Evolutionary conservation across 2,888 invertebrate species (phyloP).

Genomic region (Blastobasis lacticolella): DNA sequence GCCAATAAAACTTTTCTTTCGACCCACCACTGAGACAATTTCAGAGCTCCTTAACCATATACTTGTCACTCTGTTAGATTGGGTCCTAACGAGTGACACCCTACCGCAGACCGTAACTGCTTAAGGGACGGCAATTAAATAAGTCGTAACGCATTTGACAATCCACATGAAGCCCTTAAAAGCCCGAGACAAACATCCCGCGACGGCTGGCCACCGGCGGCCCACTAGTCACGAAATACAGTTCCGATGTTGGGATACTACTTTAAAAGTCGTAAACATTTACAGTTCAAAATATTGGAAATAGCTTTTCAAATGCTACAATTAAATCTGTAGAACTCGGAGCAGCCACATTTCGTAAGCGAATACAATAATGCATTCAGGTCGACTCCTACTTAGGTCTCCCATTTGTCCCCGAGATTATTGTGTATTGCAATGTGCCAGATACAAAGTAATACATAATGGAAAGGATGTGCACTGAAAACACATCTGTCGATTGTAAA

Average conservation of each 20-base stretch:
- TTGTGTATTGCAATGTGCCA: too few species aligned
- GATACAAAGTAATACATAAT: too few species aligned
- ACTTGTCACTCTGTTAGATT: slow-evolving; percentile 20
- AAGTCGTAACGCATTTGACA: slow-evolving; percentile 12
- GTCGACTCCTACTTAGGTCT: too few species aligned
- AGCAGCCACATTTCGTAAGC: slow-evolving; percentile 29
- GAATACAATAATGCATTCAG: too few species aligned
- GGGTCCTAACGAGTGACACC: slow-evolving; percentile 15
- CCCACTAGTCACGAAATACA: slow-evolving; percentile 19
- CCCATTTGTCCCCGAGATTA: too few species aligned
- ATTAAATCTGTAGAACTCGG: slow-evolving; percentile 57
- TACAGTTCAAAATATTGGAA: slow-evolving; percentile 61
- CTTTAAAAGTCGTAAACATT: slow-evolving; percentile 64
- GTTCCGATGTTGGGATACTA: slow-evolving; percentile 46
- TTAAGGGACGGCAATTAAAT: slow-evolving; percentile 29
- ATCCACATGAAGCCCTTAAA: slow-evolving; percentile 10
- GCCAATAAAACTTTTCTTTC: too few species aligned
- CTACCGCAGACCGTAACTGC: slow-evolving; percentile 47
- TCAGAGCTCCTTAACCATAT: background rate
- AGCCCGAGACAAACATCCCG: slow-evolving; percentile 10
- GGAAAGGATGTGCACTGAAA: slow-evolving; percentile 1
- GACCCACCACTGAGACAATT: too few species aligned
- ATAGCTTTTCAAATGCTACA: slow-evolving; percentile 56
- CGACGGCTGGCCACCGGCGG: slow-evolving; percentile 1
- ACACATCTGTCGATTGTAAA: slow-evolving; percentile 29